A percentile compares a stretch with the other conserved stretches of the same genome.
These are phyloP conservation scores for Henicopernis longicauda DNA, from an alignment of 2,113 vertebrate genomes.

Conservation along the genomic window DNA sequence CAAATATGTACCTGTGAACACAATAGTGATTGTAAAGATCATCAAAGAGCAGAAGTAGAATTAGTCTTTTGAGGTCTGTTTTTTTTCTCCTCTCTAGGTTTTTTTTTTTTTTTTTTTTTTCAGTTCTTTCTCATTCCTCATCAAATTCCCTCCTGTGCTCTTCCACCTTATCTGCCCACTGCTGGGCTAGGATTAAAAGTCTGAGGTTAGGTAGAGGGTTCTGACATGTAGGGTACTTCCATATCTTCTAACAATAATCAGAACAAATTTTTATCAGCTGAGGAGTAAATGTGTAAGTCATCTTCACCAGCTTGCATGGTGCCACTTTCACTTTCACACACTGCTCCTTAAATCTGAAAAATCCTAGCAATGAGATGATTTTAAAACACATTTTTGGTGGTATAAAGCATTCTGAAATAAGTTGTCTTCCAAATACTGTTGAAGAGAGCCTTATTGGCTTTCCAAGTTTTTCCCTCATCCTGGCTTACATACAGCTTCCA, in stretches of 20 bases:
- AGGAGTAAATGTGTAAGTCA: neutral
- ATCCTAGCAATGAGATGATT: neutral
- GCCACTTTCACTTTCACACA: neutral
- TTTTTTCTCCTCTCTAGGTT: neutral
- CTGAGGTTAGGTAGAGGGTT: neutral
- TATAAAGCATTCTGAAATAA: neutral
- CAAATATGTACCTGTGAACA: neutral
- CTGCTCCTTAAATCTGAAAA: neutral
- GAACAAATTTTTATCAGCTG: neutral
- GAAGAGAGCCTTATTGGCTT: neutral
- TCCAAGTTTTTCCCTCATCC: neutral
- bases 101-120: neutral
- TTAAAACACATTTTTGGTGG: neutral
- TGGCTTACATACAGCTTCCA: neutral
- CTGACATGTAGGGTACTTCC: neutral
- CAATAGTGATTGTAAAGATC: neutral
- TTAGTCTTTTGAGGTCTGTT: neutral
- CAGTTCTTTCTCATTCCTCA: neutral
- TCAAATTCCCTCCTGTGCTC: neutral
- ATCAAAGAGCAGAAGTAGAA: neutral
- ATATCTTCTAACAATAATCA: neutral
- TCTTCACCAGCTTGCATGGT: neutral
- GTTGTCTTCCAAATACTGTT: neutral
- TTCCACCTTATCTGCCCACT: neutral
- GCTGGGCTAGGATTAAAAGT: neutral